Conservation (phyloP, 2,797 vertebrate genomes). For the Gymnodraco acuticeps region DNA sequence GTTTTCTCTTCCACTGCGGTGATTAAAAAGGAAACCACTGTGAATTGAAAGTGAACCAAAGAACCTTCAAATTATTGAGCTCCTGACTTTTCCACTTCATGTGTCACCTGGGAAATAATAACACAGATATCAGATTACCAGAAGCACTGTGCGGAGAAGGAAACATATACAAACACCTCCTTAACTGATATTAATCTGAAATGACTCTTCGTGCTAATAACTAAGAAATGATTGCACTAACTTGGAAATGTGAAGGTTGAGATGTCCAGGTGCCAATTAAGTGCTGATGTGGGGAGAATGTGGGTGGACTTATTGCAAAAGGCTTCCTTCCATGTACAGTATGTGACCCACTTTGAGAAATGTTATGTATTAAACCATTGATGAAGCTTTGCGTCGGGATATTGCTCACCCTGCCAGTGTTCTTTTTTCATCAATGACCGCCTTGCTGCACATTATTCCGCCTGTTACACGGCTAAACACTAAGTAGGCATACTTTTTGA, state of each 20-base stretch:
- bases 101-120: slow-evolving; percentile 55
- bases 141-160: slow-evolving; percentile 30
- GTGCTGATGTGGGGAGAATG: slow-evolving; percentile 20
- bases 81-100: slow-evolving; percentile 45
- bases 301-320: slow-evolving; percentile 27
- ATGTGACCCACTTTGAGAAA: slow-evolving; percentile 24
- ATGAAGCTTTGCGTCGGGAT: neutral
- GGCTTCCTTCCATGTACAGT: neutral
- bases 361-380: neutral
- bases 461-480: too few species aligned
- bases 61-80: slow-evolving; percentile 51
- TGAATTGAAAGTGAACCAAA: slow-evolving; percentile 60
- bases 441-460: too few species aligned
- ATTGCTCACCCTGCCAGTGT: too few species aligned
- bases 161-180: slow-evolving; percentile 46
- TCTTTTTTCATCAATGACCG: neutral
- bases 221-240: slow-evolving; percentile 25
- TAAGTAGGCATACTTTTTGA: too few species aligned
- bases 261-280: slow-evolving; percentile 39
- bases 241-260: slow-evolving; percentile 33
- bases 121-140: slow-evolving; percentile 49
- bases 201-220: slow-evolving; percentile 29
- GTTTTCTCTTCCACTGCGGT: slow-evolving; percentile 42
- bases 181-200: slow-evolving; percentile 34
- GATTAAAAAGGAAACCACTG: slow-evolving; percentile 59